Evolutionary conservation across 2,113 vertebrate genomes (phyloP).

Genomic region (Paradisaea rubra): DNA sequence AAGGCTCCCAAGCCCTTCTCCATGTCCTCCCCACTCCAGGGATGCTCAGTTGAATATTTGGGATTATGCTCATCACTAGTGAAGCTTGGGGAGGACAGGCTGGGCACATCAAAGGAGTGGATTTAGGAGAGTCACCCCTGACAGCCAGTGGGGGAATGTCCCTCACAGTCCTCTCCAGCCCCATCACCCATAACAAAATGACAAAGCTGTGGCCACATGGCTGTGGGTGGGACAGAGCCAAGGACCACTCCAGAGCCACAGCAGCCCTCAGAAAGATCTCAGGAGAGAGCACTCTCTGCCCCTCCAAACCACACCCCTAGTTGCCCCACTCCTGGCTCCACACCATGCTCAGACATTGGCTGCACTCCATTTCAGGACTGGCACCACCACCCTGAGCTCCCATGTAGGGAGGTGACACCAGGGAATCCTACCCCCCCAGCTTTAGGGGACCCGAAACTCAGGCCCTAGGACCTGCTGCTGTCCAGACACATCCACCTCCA

Average conservation of each 20-base stretch:
- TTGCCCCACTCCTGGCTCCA: neutral
- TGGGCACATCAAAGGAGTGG: neutral
- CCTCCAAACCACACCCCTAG: neutral
- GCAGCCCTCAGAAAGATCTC: neutral
- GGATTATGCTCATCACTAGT: neutral
- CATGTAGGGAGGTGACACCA: fast-evolving
- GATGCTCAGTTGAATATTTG: neutral
- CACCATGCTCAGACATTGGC: fast-evolving
- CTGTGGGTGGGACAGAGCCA: neutral
- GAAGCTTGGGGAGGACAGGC: neutral
- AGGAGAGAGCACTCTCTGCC: neutral
- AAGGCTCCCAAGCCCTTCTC: neutral
- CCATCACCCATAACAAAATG: neutral
- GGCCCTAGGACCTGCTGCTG: neutral
- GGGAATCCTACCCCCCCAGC: neutral
- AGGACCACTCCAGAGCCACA: neutral
- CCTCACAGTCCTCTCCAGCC: neutral
- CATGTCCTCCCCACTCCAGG: neutral
- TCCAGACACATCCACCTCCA: neutral
- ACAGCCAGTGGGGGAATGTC: neutral
- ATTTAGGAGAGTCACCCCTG: fast-evolving
- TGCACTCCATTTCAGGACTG: neutral
- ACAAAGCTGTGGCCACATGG: neutral
- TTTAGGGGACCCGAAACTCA: neutral
- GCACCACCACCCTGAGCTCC: neutral